Conservation (phyloP, 2,113 vertebrate genomes). For the Chaetodon trifascialis region DNA sequence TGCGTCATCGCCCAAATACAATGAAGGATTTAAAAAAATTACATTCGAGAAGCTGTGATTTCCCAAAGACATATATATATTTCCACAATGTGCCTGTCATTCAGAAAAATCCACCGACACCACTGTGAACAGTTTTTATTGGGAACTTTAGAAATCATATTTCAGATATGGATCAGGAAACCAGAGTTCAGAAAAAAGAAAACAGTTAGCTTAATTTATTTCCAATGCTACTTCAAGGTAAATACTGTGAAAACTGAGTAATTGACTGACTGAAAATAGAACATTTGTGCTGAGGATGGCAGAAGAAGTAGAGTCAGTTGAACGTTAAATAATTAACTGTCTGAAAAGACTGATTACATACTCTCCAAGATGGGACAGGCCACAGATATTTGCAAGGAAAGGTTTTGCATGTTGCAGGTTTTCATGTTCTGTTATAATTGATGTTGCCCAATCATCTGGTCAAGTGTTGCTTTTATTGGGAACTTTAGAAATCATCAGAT, state of each 20-base stretch:
- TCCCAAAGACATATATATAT: background rate
- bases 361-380: no score
- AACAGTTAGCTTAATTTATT: no score
- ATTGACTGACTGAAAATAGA: background rate
- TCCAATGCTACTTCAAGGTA: background rate
- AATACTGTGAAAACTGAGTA: background rate
- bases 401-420: no score
- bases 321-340: no score
- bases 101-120: background rate
- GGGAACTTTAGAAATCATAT: background rate
- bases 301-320: no score
- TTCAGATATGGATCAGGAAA: background rate
- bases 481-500: background rate
- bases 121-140: background rate
- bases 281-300: background rate
- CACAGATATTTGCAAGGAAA: no score
- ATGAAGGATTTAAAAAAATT: no score
- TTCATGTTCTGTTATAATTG: no score
- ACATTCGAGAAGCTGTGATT: background rate
- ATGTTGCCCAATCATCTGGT: no score
- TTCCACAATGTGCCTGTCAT: background rate
- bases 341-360: no score
- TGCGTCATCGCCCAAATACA: no score
- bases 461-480: slow-evolving; percentile 5
- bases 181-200: background rate